Conservation (phyloP, 37 sponge, comb jelly and placozoan species). For the Spongilla lacustris region DNA sequence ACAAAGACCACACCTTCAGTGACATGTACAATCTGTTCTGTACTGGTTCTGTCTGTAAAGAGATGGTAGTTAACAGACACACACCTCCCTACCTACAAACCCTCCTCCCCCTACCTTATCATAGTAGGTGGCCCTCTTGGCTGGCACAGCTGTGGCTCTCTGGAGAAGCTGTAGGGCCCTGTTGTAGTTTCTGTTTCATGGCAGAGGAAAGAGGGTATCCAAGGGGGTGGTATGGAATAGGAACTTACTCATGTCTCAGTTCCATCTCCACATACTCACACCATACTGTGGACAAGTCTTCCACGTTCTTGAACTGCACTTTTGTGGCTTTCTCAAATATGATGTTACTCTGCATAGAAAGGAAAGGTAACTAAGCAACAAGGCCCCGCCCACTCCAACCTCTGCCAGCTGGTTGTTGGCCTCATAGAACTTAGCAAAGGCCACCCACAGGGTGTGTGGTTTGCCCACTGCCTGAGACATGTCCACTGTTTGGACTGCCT, state of each 20-base stretch:
- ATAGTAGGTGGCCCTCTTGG: conserved; percentile 86
- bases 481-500: conserved; percentile 94
- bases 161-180: conserved; percentile 78
- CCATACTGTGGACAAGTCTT: conserved; percentile 97
- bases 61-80: conserved; percentile 9
- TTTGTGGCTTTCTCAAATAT: conserved; percentile 93
- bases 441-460: conserved; percentile 85
- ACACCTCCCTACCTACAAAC: neutral
- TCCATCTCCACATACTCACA: conserved; percentile 97
- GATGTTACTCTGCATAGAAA: conserved; percentile 59
- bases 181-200: conserved; percentile 84
- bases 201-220: neutral
- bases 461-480: conserved; percentile 85
- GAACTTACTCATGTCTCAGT: conserved; percentile 91
- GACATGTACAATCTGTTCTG: conserved; percentile 90
- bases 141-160: conserved; percentile 94
- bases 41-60: conserved; percentile 79
- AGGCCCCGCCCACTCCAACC: conserved; percentile 16
- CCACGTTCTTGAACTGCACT: conserved; percentile 83
- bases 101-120: conserved; percentile 58
- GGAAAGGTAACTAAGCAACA: neutral
- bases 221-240: neutral
- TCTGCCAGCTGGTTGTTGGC: conserved; percentile 86
- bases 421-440: conserved; percentile 96
- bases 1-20: conserved; percentile 96